Percentiles rank a stretch among this genome's conserved stretches.
Conservation (phyloP, 2,888 invertebrate genomes). For the Ptychoptera contaminata region DNA sequence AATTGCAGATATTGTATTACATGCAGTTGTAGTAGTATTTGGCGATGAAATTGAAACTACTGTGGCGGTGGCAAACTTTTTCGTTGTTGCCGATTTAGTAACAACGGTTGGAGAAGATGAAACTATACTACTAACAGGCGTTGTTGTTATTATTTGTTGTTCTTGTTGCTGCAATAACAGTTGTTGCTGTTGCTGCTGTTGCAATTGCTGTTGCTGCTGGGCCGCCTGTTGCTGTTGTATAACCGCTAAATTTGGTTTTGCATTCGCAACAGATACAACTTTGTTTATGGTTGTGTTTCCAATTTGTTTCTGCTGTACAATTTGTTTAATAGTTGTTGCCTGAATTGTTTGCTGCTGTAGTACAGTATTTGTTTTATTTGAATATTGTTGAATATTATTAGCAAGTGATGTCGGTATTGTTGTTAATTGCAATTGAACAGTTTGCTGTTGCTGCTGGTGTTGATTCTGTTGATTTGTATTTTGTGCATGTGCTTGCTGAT, state of each 20-base stretch:
- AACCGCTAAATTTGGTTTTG: constrained; percentile 13
- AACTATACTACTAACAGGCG: background rate
- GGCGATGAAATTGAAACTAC: constrained; percentile 5
- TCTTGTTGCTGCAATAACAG: constrained; percentile 20
- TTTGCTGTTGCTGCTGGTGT: constrained; percentile 4
- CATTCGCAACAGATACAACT: constrained; percentile 15
- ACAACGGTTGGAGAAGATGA: constrained; percentile 1
- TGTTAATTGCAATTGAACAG: constrained; percentile 13
- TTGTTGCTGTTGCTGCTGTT: constrained; percentile 10
- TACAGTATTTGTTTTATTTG: background rate
- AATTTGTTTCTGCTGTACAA: constrained; percentile 18
- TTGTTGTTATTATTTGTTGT: constrained; percentile 13
- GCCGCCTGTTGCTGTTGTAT: constrained; percentile 14
- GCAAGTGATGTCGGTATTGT: constrained; percentile 12
- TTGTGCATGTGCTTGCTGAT: constrained; percentile 16
- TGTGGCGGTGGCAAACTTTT: constrained; percentile 5
- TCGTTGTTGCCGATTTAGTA: constrained; percentile 4
- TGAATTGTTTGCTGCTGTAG: constrained; percentile 21
- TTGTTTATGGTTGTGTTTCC: background rate
- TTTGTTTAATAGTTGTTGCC: constrained; percentile 14
- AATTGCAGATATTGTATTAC: constrained; percentile 7
- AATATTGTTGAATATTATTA: background rate
- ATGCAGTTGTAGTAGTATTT: constrained; percentile 5
- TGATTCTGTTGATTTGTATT: background rate
- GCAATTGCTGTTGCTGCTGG: constrained; percentile 17